phyloP scores from a whole-genome alignment of 2,113 vertebrate genomes.

The Syngnathoides biaculeatus region DNA sequence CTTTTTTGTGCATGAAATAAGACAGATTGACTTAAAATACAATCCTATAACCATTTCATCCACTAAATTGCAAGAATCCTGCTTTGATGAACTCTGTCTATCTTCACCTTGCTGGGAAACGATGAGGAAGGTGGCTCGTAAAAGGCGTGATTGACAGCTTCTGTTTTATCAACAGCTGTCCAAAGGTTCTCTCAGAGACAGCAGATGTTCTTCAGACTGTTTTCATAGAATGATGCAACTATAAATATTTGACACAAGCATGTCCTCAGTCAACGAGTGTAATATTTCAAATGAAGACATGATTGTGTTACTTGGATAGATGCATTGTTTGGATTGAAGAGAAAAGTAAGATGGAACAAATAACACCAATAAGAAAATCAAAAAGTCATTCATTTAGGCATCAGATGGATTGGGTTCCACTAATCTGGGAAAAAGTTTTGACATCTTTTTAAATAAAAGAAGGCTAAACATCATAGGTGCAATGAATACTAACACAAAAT shows the following conservation, averaged over 20 bases:
- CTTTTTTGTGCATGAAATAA: constrained; percentile 53
- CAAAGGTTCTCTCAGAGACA: constrained; percentile 19
- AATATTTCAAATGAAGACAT: neutral
- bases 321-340: neutral
- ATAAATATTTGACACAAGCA: constrained; percentile 22
- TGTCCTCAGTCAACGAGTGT: constrained; percentile 1
- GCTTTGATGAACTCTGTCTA: constrained; percentile 59
- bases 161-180: constrained; percentile 56
- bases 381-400: neutral
- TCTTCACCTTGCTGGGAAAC: constrained; percentile 35
- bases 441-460: neutral
- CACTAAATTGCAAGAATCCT: constrained; percentile 63
- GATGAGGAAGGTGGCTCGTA: constrained; percentile 2
- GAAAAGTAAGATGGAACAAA: neutral
- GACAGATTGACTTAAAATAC: constrained; percentile 57
- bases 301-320: neutral
- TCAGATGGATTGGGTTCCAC: neutral
- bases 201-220: constrained; percentile 58
- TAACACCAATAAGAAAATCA: neutral
- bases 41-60: constrained; percentile 57
- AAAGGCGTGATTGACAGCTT: constrained; percentile 54
- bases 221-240: constrained; percentile 18
- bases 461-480: neutral
- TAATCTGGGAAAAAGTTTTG: neutral
- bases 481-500: neutral